Evolutionary conservation across 2,797 vertebrate species (phyloP).

Genomic region (Acomys russatus): DNA sequence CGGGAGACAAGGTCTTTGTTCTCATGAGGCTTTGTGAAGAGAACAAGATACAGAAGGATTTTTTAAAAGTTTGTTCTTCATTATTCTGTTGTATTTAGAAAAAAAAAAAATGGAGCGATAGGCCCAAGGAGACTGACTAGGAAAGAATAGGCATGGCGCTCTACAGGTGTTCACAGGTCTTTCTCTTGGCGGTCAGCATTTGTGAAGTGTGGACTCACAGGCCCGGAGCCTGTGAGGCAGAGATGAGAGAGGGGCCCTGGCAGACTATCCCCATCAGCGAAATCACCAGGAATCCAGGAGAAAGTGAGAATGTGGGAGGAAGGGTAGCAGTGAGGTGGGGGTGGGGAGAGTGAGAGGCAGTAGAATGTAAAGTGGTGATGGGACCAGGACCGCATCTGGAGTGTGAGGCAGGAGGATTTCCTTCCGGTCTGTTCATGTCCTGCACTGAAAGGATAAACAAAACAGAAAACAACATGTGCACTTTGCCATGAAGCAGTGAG

Average conservation of each 20-base stretch:
- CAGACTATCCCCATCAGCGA: not conserved
- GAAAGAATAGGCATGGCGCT: not conserved
- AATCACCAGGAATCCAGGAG: not conserved
- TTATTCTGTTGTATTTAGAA: not conserved
- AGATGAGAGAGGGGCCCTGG: fast-evolving
- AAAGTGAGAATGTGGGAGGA: not conserved
- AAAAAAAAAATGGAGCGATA: not conserved
- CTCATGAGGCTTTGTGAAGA: not conserved
- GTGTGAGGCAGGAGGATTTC: not conserved
- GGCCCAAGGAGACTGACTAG: not conserved
- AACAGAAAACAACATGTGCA: not conserved
- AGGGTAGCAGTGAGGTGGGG: too few relatives aligned
- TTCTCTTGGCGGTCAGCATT: not conserved
- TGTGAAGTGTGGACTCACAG: not conserved
- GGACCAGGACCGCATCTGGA: not conserved
- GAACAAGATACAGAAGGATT: not conserved
- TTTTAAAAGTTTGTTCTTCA: not conserved
- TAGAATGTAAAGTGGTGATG: not conserved
- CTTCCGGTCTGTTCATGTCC: not conserved
- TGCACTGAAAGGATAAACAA: too few relatives aligned
- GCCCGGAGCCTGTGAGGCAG: not conserved
- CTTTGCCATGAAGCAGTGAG: not conserved
- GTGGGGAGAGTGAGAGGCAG: not conserved
- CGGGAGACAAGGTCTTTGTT: not conserved
- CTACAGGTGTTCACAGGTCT: not conserved